Base-by-base conservation (phyloP, 2,113 vertebrate species). In the Prunella himalayana region DNA sequence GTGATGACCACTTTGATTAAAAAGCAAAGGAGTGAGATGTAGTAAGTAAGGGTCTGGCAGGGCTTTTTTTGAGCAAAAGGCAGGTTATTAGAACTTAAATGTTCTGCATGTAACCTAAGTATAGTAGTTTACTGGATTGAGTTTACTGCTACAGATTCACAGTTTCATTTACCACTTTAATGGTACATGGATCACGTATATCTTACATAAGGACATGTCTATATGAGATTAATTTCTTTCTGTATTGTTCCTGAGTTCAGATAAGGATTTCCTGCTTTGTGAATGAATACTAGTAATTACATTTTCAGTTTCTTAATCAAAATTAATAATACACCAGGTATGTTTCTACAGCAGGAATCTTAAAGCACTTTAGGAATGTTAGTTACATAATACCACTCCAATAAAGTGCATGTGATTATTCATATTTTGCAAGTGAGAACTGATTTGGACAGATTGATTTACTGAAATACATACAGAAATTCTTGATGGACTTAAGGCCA, bases 271-370 rank as follows among this genome's bases (percentile, higher is more conserved):
- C 68, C 59, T 88, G 33, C 35, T 83, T 39, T 88, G 44, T 64
- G 15, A 27, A 7, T 80, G 45, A 86, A 88, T 41, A 64, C 66
- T 70, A 85, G 30, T 82, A 45, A 79, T 84, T 82, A 57, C 13
- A 35, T 76, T 90, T 91, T 56, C 83, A 51, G 54, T 79, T 95
- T 93, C 57, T 87, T 90, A 73, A 94, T 85, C 44, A 49, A 70
- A 91, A 83, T 92, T 84, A 90, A 79, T 90, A 92, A 86, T 37
- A 78, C 14, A 60, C 24, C 47, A 61, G 63, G 8, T 87, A 50
- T 66, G 63, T 94, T 92, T 89, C 73, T 88, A 42, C 81, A 95
- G 68, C 68, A 92, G 73, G 51, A 75, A 82, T 96, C 91, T 94
- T 78, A 88, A 88, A 94, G 53, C 35, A 1, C 41, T 86, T 86